phyloP scores from a whole-genome alignment of 2,797 vertebrate genomes.

The Phataginus tricuspis region DNA sequence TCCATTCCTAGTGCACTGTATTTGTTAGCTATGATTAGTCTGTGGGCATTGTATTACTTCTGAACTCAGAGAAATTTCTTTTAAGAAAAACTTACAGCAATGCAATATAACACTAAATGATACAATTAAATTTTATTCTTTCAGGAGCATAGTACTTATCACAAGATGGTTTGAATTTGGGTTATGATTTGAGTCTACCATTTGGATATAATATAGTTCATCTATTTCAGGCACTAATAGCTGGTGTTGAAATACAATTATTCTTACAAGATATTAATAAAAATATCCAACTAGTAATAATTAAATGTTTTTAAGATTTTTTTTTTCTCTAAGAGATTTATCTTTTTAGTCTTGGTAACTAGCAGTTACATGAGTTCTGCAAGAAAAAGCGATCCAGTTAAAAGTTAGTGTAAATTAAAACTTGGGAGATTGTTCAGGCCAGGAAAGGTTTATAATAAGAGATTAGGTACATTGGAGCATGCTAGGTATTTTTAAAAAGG shows the following conservation, averaged over 20 bases:
- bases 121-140: neutral
- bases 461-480: neutral
- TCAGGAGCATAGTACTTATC: neutral
- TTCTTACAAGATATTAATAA: neutral
- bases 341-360: neutral
- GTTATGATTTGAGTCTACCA: neutral
- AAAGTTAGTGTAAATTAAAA: neutral
- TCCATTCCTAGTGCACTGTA: neutral
- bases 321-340: neutral
- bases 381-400: neutral
- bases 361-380: neutral
- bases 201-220: neutral
- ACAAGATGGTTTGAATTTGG: neutral
- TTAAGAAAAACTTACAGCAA: neutral
- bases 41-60: neutral
- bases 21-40: neutral
- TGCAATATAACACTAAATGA: neutral
- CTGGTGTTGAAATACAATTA: neutral
- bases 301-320: neutral
- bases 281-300: neutral
- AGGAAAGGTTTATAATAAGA: accelerated
- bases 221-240: neutral
- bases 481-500: neutral
- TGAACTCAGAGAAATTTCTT: neutral
- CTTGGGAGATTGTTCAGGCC: neutral